These are phyloP conservation scores for Lamellibrachia columna DNA, from an alignment of 2,888 invertebrate genomes.

Conservation along the genomic window DNA sequence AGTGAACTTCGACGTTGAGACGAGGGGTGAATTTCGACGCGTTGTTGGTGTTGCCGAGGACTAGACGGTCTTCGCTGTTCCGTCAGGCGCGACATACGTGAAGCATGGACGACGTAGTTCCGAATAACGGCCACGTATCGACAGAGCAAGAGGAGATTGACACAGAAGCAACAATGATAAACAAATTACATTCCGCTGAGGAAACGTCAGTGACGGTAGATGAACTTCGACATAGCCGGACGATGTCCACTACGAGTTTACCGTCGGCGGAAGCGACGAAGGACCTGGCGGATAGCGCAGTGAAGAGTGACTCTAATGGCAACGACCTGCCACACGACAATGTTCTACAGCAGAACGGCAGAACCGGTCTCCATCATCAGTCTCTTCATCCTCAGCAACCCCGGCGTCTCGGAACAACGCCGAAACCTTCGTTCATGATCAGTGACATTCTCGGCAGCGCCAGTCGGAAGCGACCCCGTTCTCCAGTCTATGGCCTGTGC, in stretches of 20 bases:
- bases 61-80: background rate
- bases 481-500: background rate
- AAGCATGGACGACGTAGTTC: background rate
- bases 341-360: slow-evolving; percentile 6
- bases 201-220: background rate
- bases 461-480: background rate
- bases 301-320: background rate
- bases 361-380: background rate
- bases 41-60: background rate
- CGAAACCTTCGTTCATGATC: slow-evolving; percentile 25
- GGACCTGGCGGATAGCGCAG: background rate
- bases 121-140: background rate
- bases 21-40: background rate
- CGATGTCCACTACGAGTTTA: background rate
- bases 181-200: background rate
- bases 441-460: slow-evolving; percentile 26
- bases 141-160: background rate
- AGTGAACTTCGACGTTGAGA: background rate
- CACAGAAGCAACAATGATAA: background rate
- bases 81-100: background rate
- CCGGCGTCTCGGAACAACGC: background rate
- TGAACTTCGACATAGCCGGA: background rate
- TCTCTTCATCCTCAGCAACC: background rate
- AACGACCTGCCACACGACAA: background rate
- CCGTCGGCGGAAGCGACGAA: background rate